phyloP scores from a whole-genome alignment of 2,113 vertebrate genomes.

The Raja brachyura region DNA sequence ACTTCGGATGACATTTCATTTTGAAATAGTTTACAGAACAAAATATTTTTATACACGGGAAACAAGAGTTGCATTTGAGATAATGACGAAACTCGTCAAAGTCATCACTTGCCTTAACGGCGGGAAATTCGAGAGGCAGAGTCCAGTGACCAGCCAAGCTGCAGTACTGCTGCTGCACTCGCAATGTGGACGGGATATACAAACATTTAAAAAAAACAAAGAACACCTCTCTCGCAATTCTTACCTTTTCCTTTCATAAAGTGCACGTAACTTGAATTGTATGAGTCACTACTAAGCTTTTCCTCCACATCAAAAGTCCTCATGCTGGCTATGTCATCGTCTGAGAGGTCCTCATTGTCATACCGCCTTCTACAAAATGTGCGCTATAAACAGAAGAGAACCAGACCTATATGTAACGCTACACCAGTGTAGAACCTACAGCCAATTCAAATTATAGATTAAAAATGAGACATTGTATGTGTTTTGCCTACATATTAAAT shows the following conservation, averaged over 20 bases:
- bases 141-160: conserved; percentile 52
- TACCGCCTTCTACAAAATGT: conserved; percentile 81
- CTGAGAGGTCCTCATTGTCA: conserved; percentile 85
- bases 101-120: conserved; percentile 43
- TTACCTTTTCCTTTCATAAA: conserved; percentile 89
- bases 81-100: conserved; percentile 11
- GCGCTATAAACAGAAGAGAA: conserved; percentile 66
- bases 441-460: conserved; percentile 22
- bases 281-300: conserved; percentile 74
- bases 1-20: conserved; percentile 11
- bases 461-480: conserved; percentile 23
- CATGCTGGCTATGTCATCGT: conserved; percentile 86
- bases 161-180: conserved; percentile 1
- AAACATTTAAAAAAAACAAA: neutral
- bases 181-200: neutral
- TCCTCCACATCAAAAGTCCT: conserved; percentile 89
- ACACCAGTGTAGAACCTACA: conserved; percentile 26
- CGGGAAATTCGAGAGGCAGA: conserved; percentile 63
- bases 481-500: conserved; percentile 9
- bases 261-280: conserved; percentile 72
- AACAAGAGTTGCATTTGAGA: neutral
- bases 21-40: neutral
- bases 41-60: neutral
- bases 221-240: conserved; percentile 10
- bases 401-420: conserved; percentile 40